Base-by-base conservation (phyloP, 2,797 vertebrate species). In the Oreonectes daqikongensis region DNA sequence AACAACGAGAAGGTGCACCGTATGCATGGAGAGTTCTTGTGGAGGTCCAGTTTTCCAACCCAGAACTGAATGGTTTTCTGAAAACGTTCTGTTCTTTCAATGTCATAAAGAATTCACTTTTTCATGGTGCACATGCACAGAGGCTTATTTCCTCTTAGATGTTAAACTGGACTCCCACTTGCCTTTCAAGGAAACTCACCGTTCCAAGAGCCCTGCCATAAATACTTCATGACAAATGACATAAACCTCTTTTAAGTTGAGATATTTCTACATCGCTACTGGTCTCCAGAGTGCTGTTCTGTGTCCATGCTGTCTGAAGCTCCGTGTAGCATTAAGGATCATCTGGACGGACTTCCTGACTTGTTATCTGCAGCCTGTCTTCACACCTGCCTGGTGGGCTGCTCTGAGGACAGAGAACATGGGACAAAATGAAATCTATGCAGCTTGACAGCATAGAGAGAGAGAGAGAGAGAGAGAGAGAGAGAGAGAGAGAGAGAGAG, bases 181-280 rank as follows among this genome's bases (percentile, higher is more conserved):
- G 48, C 78, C 66, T 63, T 67, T 77, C 35, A 55, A 32, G 72
- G 73, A 74, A 68, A 86, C 61, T 50, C 76, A 86, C 83, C 85
- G 84, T 89, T 89, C 90, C 85, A 89, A 85, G 83, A 59, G 86
- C 84, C 78, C 86, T 75, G 69, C 89, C 85, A 90, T 93, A 93
- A 93, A 93, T 92, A 89, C 87, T 90, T 90, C 88, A 91, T 84
- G 81, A 88, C 89, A 88, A 89, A 90, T 88, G 90, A 88, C 81
- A 92, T 89, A 90, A 92, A 93, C 86, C 86, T 90, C 88, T 90
- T 87, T 79, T 35, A 83, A 86, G 84, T 79, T 85, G 87, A 88
- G 90, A 90, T 90, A 92, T 92, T 93, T 93, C 91, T 91, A 85
- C 86, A 89, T 86, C 87, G 82, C 87, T 91, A 91, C 76, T 83